Evolutionary conservation across 2,888 invertebrate genomes (phyloP).

Genomic region (Drosophila mettleri): DNA sequence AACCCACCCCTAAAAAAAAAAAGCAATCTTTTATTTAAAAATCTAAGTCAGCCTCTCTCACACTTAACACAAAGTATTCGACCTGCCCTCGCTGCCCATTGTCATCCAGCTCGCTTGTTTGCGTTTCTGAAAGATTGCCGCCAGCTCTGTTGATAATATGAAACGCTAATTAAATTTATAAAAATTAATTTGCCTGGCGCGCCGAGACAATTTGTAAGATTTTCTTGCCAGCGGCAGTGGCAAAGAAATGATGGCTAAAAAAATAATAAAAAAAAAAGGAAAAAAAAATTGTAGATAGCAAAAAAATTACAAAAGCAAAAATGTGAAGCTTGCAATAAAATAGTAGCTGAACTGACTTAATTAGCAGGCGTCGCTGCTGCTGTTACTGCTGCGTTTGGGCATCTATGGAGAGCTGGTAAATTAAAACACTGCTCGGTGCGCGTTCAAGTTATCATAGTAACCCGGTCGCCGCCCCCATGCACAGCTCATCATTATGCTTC

Average conservation of each 20-base stretch:
- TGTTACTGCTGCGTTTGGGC: constrained; percentile 16
- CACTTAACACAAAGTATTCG: background rate
- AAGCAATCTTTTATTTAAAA: background rate
- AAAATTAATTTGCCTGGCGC: constrained; percentile 73
- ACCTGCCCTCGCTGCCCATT: constrained; percentile 4
- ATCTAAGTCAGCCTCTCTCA: background rate
- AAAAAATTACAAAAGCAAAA: constrained; percentile 24
- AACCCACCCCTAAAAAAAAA: background rate
- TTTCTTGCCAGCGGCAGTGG: constrained; percentile 52
- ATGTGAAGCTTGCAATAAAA: constrained; percentile 57
- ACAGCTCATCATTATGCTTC: background rate
- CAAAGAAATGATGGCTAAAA: constrained; percentile 3
- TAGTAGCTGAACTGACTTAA: constrained; percentile 57
- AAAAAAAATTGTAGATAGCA: constrained; percentile 12
- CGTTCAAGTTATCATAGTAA: constrained; percentile 8
- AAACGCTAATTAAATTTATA: constrained; percentile 81
- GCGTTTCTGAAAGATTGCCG: constrained; percentile 42
- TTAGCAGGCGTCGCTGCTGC: constrained; percentile 44
- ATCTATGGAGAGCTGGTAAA: background rate
- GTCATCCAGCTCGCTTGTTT: constrained; percentile 18
- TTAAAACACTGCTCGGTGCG: constrained; percentile 24
- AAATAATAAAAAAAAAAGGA: constrained; percentile 8
- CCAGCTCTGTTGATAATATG: constrained; percentile 46
- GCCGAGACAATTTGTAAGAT: constrained; percentile 51
- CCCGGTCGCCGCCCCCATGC: no score